A percentile compares a stretch with the other conserved stretches of the same genome.
These are phyloP conservation scores for Polyommatus iphigenia DNA, from an alignment of 2,888 invertebrate genomes.

Conservation along the genomic window DNA sequence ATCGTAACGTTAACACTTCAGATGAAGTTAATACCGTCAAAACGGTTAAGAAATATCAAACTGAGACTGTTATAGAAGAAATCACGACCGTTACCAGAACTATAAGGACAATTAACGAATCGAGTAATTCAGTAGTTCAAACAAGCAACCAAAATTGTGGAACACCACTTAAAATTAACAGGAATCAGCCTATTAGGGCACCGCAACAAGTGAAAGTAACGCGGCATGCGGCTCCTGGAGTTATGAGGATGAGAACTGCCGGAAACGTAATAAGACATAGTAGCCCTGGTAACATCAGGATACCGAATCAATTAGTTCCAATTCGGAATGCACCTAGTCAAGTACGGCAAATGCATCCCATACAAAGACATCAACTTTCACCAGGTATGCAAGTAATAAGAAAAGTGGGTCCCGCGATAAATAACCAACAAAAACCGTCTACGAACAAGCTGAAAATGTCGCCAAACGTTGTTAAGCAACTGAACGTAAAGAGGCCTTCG, in stretches of 20 bases:
- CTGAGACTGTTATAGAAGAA: slow-evolving; percentile 71
- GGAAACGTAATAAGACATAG: slow-evolving; percentile 45
- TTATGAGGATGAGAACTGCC: slow-evolving; percentile 51
- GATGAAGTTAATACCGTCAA: slow-evolving; percentile 62
- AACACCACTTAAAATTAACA: slow-evolving; percentile 50
- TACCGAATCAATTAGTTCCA: slow-evolving; percentile 54
- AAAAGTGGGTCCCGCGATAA: slow-evolving; percentile 47
- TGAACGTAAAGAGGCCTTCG: slow-evolving; percentile 51
- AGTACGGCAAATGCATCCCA: slow-evolving; percentile 36
- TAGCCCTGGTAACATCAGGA: slow-evolving; percentile 43
- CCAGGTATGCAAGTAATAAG: slow-evolving; percentile 51
- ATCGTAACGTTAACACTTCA: slow-evolving; percentile 50
- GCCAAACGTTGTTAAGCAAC: slow-evolving; percentile 50
- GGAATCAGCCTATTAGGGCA: slow-evolving; percentile 49
- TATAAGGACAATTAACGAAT: slow-evolving; percentile 69
- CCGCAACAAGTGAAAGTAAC: slow-evolving; percentile 58
- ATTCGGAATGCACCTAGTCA: slow-evolving; percentile 48
- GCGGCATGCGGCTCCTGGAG: slow-evolving; percentile 53
- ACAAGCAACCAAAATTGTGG: slow-evolving; percentile 50
- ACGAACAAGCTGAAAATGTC: slow-evolving; percentile 60
- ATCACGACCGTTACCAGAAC: slow-evolving; percentile 75
- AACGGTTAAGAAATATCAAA: slow-evolving; percentile 69
- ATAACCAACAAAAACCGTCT: slow-evolving; percentile 42
- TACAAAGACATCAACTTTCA: slow-evolving; percentile 46
- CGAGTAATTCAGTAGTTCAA: slow-evolving; percentile 61